Conservation (phyloP, 1,140 invertebrate genomes). For the Saxidomus purpurata region DNA sequence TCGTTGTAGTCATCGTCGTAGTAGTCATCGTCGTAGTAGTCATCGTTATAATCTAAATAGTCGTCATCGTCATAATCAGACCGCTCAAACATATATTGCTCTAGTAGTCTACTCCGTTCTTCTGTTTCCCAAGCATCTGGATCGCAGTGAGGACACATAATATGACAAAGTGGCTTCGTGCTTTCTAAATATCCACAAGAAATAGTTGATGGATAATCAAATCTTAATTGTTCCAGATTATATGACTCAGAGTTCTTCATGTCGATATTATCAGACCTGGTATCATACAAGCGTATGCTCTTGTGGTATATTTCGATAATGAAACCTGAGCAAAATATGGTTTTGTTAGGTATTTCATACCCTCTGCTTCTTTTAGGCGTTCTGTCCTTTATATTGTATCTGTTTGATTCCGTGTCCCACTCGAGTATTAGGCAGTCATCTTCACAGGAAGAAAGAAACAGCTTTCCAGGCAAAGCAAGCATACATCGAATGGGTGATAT, state of each 20-base stretch:
- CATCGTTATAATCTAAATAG: neutral
- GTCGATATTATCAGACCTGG: neutral
- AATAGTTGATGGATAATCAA: neutral
- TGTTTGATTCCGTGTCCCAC: too few species aligned
- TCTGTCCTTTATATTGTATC: neutral
- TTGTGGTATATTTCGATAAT: neutral
- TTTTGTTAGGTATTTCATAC: too few species aligned
- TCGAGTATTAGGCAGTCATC: too few species aligned
- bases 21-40: neutral
- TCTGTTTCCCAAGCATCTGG: neutral
- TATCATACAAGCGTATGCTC: neutral
- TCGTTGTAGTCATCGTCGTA: neutral
- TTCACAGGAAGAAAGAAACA: neutral
- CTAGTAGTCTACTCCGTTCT: neutral
- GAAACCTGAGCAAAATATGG: neutral
- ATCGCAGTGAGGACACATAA: neutral
- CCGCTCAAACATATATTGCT: too few species aligned
- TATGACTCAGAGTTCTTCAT: neutral
- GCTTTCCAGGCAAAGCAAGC: neutral
- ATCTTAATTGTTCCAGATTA: neutral
- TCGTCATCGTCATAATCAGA: too few species aligned
- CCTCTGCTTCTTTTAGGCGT: too few species aligned
- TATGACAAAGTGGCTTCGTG: neutral
- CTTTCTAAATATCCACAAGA: neutral
- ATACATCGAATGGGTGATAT: neutral